A percentile compares a stretch with the other conserved stretches of the same genome.
Conservation (phyloP, 2,888 invertebrate genomes). For the Polydrusus pterygomalis region DNA sequence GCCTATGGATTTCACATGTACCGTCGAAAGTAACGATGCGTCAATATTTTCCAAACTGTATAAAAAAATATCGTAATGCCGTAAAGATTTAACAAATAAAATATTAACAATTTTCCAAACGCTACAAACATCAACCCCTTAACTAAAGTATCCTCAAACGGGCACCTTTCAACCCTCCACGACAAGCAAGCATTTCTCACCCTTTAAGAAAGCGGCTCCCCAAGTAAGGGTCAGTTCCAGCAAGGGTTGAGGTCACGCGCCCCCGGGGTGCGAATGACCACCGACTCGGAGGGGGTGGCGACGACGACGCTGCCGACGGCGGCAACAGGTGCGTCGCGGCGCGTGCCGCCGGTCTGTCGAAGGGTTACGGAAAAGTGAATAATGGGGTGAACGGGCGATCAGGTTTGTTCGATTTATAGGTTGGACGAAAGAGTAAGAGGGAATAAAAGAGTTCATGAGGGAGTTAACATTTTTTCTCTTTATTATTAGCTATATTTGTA, state of each 20-base stretch:
- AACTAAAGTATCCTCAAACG: constrained; percentile 28
- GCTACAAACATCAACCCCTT: constrained; percentile 9
- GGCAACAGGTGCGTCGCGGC: constrained; percentile 45
- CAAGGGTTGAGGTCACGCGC: constrained; percentile 54
- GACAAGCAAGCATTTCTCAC: constrained; percentile 25
- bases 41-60: no score
- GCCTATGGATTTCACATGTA: no score
- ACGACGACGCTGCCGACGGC: neutral
- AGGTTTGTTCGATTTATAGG: constrained; percentile 8
- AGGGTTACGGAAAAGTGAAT: constrained; percentile 37
- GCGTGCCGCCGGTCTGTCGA: constrained; percentile 43
- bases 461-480: no score
- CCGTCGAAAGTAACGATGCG: no score
- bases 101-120: neutral
- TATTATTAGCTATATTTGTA: no score
- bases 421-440: neutral
- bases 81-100: no score
- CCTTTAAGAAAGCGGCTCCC: constrained; percentile 41
- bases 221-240: constrained; percentile 42
- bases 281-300: constrained; percentile 24
- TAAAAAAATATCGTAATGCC: no score
- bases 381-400: constrained; percentile 10
- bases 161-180: constrained; percentile 11
- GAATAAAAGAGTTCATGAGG: neutral
- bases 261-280: constrained; percentile 49